These are phyloP conservation scores for Pomacea canaliculata DNA, from an alignment of 2,888 invertebrate species.

Conservation along the genomic window DNA sequence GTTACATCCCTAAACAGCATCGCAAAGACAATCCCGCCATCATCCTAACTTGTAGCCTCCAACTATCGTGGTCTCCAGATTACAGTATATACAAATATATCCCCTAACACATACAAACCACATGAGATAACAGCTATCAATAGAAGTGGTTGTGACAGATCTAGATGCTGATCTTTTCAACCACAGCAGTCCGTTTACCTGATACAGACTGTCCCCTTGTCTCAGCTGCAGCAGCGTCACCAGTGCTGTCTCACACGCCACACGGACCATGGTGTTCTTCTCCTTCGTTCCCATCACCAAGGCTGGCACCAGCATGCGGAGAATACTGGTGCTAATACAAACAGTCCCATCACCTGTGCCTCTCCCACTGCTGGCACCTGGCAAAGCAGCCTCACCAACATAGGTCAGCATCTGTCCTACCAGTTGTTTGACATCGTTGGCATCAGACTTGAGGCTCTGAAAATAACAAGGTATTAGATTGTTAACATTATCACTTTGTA, in stretches of 20 bases:
- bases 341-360: constrained; percentile 78
- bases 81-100: too few species aligned
- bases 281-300: constrained; percentile 98
- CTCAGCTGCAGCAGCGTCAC: constrained; percentile 86
- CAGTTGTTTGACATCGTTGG: constrained; percentile 94
- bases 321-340: constrained; percentile 92
- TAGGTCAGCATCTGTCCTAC: constrained; percentile 85
- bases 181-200: constrained; percentile 40
- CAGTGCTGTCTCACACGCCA: constrained; percentile 92
- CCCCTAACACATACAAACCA: too few species aligned
- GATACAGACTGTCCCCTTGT: constrained; percentile 73
- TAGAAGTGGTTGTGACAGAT: too few species aligned
- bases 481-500: too few species aligned
- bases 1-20: too few species aligned
- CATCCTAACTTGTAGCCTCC: too few species aligned
- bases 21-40: too few species aligned
- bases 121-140: too few species aligned
- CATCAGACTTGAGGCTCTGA: constrained; percentile 84
- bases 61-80: too few species aligned
- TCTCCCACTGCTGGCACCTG: constrained; percentile 18
- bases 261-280: constrained; percentile 94
- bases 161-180: too few species aligned
- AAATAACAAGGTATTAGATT: background rate
- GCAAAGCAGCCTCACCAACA: constrained; percentile 75
- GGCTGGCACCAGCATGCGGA: constrained; percentile 78